Percentiles rank a stretch among this genome's conserved stretches.
These are phyloP conservation scores for Potamarius usumacintae DNA, from an alignment of 2,113 vertebrate genomes.

Conservation along the genomic window DNA sequence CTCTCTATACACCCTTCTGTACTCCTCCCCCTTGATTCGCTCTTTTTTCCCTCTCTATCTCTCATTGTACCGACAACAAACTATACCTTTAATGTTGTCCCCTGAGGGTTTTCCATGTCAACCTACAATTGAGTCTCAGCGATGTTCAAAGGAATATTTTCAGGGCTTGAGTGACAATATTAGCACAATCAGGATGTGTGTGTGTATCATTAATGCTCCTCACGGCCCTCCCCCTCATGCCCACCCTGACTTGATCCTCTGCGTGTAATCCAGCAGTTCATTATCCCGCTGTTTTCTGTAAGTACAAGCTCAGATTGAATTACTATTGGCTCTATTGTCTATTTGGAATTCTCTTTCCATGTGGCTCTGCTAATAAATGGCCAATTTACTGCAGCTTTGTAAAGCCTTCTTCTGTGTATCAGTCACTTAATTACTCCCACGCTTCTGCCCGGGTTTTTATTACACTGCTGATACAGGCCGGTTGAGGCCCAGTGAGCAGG, in stretches of 20 bases:
- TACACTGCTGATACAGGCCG: conserved; percentile 72
- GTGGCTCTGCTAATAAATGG: conserved; percentile 94
- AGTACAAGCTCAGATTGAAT: conserved; percentile 99
- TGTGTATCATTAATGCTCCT: conserved; percentile 34
- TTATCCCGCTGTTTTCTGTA: conserved; percentile 99
- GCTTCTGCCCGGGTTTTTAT: conserved; percentile 83
- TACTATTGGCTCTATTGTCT: conserved; percentile 89
- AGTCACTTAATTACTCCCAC: conserved; percentile 93
- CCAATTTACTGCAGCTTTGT: conserved; percentile 98
- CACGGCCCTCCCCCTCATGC: conserved; percentile 40
- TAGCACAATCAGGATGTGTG: conserved; percentile 68
- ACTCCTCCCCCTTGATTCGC: conserved; percentile 5
- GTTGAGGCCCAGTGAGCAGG: conserved; percentile 65
- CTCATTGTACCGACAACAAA: conserved; percentile 65
- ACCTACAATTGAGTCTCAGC: conserved; percentile 85
- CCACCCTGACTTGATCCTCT: conserved; percentile 53
- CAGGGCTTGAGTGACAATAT: conserved; percentile 83
- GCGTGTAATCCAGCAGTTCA: conserved; percentile 95
- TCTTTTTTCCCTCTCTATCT: conserved; percentile 11
- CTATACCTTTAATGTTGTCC: conserved; percentile 85
- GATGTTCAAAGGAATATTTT: conserved; percentile 85
- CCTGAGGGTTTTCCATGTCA: conserved; percentile 83
- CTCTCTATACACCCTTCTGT: conserved; percentile 18
- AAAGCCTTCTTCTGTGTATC: conserved; percentile 89
- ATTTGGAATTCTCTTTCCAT: conserved; percentile 90